Percentiles rank a stretch among this genome's conserved stretches.
Conservation (phyloP, 2,888 invertebrate genomes). For the Gastracanthus pulcherrimus region DNA sequence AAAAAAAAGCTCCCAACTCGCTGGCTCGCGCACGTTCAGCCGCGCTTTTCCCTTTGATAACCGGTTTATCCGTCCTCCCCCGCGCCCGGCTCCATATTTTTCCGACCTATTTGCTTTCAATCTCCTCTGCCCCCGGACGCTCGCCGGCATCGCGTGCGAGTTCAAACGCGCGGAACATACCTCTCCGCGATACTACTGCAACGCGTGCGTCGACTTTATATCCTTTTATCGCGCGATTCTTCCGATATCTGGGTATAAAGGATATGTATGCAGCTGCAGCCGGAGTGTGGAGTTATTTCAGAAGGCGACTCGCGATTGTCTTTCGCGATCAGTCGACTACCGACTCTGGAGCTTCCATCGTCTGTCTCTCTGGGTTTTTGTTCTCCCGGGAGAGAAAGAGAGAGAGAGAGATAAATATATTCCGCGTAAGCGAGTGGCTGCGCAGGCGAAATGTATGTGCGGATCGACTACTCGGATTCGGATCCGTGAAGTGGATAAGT, state of each 20-base stretch:
- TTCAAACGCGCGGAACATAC: constrained; percentile 57
- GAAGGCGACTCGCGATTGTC: constrained; percentile 31
- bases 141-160: constrained; percentile 52
- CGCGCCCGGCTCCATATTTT: too few relatives aligned
- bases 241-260: neutral
- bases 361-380: neutral
- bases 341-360: too few relatives aligned
- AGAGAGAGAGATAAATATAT: too few relatives aligned
- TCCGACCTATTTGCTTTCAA: constrained; percentile 59
- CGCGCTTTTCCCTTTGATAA: constrained; percentile 47
- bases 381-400: constrained; percentile 18
- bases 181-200: neutral
- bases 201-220: neutral
- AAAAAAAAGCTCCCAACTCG: neutral
- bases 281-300: too few relatives aligned
- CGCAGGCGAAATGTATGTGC: neutral
- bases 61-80: constrained; percentile 36
- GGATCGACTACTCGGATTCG: neutral
- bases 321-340: constrained; percentile 16
- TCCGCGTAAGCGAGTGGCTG: neutral
- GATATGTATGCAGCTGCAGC: neutral
- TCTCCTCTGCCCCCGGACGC: too few relatives aligned
- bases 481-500: constrained; percentile 20
- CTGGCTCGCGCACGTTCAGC: constrained; percentile 8
- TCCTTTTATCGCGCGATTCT: neutral